Conservation (phyloP, 1,140 invertebrate species). For the Conopomorpha cramerella region DNA sequence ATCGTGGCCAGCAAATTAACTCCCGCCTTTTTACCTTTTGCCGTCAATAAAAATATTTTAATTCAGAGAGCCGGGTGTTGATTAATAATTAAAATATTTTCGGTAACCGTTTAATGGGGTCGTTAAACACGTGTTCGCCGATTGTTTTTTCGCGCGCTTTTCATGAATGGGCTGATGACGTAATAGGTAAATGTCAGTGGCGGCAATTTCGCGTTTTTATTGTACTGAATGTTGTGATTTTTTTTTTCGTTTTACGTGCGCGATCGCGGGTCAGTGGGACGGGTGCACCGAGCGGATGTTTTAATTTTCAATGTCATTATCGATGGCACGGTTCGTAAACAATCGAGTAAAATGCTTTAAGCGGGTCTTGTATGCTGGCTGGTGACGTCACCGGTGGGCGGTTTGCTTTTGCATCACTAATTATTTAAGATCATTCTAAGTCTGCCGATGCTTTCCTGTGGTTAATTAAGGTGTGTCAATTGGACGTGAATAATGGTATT, state of each 20-base stretch:
- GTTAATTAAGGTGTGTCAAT: too few species aligned
- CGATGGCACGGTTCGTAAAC: too few species aligned
- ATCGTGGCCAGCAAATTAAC: constrained; percentile 53
- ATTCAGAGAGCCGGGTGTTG: constrained; percentile 44
- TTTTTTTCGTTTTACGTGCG: too few species aligned
- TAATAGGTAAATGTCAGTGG: constrained; percentile 58
- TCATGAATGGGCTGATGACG: constrained; percentile 58
- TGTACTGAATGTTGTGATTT: constrained; percentile 38
- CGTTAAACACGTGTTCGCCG: constrained; percentile 51
- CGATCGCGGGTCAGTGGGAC: constrained; percentile 48
- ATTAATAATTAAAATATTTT: constrained; percentile 61
- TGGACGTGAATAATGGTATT: too few species aligned
- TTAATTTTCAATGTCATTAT: constrained; percentile 60
- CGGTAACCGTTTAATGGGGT: constrained; percentile 38
- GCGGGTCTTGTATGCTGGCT: too few species aligned
- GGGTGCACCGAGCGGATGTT: constrained; percentile 48
- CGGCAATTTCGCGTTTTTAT: constrained; percentile 58
- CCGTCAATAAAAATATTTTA: constrained; percentile 58
- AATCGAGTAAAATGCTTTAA: too few species aligned
- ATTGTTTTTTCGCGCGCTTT: constrained; percentile 52
- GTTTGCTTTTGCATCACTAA: too few species aligned
- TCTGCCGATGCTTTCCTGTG: too few species aligned
- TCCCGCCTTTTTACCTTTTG: constrained; percentile 50
- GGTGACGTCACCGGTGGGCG: too few species aligned
- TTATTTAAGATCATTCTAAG: too few species aligned